These are phyloP conservation scores for Gisinianus flammeolus DNA, from an alignment of 2,888 invertebrate species.

Conservation along the genomic window DNA sequence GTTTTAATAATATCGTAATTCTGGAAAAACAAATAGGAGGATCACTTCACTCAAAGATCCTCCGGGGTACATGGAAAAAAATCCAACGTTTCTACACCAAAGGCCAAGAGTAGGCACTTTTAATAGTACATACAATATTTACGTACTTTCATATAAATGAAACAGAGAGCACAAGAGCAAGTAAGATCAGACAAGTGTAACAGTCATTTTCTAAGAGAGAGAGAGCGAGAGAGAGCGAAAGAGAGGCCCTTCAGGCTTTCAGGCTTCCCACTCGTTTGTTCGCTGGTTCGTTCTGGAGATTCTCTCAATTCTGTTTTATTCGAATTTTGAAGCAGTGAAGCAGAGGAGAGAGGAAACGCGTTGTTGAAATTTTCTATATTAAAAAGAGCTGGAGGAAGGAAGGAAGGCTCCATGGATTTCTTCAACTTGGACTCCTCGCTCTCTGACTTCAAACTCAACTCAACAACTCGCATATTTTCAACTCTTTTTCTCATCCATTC, in stretches of 20 bases:
- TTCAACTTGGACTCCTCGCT: not conserved
- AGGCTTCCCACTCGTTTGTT: not conserved
- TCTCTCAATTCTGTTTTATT: not conserved
- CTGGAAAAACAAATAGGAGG: conserved; percentile 19
- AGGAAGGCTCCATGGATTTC: not conserved
- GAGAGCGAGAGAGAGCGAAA: not conserved
- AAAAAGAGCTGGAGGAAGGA: conserved; percentile 13
- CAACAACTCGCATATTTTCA: not conserved
- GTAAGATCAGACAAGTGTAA: conserved; percentile 15
- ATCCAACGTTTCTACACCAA: not conserved
- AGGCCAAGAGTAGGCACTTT: not conserved
- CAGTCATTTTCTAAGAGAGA: not conserved
- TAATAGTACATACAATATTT: not conserved
- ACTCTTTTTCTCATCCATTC: not conserved
- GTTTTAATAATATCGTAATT: conserved; percentile 16
- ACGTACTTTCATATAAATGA: too few relatives aligned
- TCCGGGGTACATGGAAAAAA: not conserved
- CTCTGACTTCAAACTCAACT: not conserved
- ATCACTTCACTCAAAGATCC: not conserved
- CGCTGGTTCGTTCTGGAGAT: not conserved
- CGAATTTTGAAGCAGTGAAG: not conserved
- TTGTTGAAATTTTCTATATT: conserved; percentile 11
- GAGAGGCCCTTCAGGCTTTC: conserved; percentile 10
- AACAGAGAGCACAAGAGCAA: not conserved
- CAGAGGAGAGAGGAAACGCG: not conserved